phyloP scores from a whole-genome alignment of 2,797 vertebrate species.

The Neostethus bicornis region DNA sequence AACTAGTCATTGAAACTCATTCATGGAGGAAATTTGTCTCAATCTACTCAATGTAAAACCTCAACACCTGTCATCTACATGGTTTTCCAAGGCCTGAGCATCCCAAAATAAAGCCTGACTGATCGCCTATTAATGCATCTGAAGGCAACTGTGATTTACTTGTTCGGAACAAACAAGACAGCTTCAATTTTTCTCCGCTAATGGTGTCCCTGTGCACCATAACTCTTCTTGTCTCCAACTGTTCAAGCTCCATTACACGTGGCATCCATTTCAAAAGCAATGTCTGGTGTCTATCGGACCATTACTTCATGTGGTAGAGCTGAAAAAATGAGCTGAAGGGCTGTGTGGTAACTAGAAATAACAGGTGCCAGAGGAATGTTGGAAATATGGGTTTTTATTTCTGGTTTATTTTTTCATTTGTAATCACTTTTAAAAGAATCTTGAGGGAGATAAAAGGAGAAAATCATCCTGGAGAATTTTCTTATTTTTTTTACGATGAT shows the following conservation, averaged over 20 bases:
- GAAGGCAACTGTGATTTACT: conserved; percentile 76
- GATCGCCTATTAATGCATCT: conserved; percentile 73
- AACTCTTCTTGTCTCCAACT: conserved; percentile 71
- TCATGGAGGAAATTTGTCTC: conserved; percentile 42
- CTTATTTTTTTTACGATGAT: conserved; percentile 36
- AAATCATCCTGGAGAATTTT: conserved; percentile 30
- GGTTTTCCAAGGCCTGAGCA: conserved; percentile 61
- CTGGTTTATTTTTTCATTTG: conserved; percentile 39
- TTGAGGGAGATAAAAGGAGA: conserved; percentile 19
- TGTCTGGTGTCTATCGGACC: conserved; percentile 33
- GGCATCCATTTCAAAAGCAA: conserved; percentile 55
- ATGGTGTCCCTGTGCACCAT: conserved; percentile 62
- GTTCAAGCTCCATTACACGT: conserved; percentile 65
- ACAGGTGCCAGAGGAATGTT: conserved; percentile 28
- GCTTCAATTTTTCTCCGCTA: conserved; percentile 77
- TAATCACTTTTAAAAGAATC: conserved; percentile 43
- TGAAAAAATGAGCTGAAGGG: conserved; percentile 31
- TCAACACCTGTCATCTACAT: conserved; percentile 35
- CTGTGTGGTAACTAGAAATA: conserved; percentile 40
- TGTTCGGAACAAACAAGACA: conserved; percentile 70
- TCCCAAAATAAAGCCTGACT: conserved; percentile 71
- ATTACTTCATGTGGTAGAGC: conserved; percentile 43
- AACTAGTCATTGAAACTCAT: conserved; percentile 30
- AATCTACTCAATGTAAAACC: conserved; percentile 47
- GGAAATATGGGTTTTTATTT: conserved; percentile 30